Evolutionary conservation across 1,140 invertebrate genomes (phyloP), one percentile per base, ranked within the genome.

Genomic region (Orius laevigatus): DNA sequence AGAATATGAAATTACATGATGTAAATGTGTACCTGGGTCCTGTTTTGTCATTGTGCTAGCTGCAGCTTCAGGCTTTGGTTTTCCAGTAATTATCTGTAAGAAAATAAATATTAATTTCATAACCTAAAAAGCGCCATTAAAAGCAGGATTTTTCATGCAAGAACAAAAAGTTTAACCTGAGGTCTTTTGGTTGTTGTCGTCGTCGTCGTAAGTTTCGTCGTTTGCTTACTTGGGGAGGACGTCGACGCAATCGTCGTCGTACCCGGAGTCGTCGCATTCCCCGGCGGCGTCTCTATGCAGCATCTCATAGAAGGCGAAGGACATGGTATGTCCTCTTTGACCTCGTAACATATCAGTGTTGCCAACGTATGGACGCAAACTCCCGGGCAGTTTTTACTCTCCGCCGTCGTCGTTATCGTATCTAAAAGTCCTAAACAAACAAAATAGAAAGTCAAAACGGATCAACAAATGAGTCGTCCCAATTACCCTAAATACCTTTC

Each of bases 321-420:
- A 60, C 84, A 87, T 41, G 74, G 73, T 6, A 84, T 76, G 58
- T 87, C 76, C 35, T 88, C 81, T 14, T 85, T 67, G 1, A 88
- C 82, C 55, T 84, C 77, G 60, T 81, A 78, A 62, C 85, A 90
- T 55, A 88, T 84, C 31, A 87, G 64, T 0, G 83, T 81, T 5
- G 85, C 80, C 18, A 88, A 59, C 5, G 81, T 73, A 58, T 88
- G 83, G 20, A 87, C 79, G 60, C 85, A 91, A 40, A 83, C 76
- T 0, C 86, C 85, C 0, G 85, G 84, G 63, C 85, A 90, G 56
- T 85, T 79, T 58, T 82, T 83, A 35, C 76, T 74, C 58, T 84
- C 80, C 15, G 77, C 81, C 15, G 84, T 85, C 33, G 74, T 84
- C 10, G 84, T 84, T 57, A 90, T 74, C 1, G 82, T 79, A 54